Percentiles rank a stretch among this genome's conserved stretches.
Conservation (phyloP, 2,888 invertebrate species). For the Acanthoscelides obtectus region DNA sequence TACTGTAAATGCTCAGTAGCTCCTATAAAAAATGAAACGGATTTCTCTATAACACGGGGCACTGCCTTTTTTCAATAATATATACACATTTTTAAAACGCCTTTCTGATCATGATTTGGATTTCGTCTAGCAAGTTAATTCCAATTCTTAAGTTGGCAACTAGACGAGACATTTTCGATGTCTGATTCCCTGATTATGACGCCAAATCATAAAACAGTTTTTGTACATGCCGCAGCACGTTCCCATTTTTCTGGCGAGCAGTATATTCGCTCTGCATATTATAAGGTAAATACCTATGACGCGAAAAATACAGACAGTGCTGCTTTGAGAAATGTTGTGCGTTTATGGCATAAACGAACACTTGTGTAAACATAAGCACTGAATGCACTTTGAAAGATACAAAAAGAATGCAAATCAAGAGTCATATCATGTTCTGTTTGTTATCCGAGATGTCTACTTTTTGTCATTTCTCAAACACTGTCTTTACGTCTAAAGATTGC, state of each 20-base stretch:
- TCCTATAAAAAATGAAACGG: too few relatives aligned
- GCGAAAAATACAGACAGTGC: background rate
- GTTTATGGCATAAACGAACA: background rate
- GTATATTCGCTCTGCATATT: background rate
- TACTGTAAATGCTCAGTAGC: too few relatives aligned
- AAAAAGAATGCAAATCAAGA: background rate
- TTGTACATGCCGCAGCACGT: too few relatives aligned
- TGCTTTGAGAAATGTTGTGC: background rate
- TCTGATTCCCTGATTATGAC: too few relatives aligned
- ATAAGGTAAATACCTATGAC: background rate
- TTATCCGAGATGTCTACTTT: background rate
- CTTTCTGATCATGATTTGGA: too few relatives aligned
- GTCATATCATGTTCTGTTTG: background rate
- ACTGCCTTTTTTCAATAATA: too few relatives aligned
- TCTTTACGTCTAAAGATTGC: background rate
- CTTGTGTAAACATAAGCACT: background rate
- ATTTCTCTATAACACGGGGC: too few relatives aligned
- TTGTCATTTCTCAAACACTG: background rate
- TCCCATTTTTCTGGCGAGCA: background rate
- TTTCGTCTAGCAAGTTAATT: too few relatives aligned
- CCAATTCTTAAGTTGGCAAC: too few relatives aligned
- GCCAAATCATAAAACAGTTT: too few relatives aligned
- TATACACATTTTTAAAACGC: too few relatives aligned
- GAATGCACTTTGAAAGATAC: background rate
- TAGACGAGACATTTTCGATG: too few relatives aligned